phyloP scores from a whole-genome alignment of 2,113 vertebrate species.

The Crotalus horridus region DNA sequence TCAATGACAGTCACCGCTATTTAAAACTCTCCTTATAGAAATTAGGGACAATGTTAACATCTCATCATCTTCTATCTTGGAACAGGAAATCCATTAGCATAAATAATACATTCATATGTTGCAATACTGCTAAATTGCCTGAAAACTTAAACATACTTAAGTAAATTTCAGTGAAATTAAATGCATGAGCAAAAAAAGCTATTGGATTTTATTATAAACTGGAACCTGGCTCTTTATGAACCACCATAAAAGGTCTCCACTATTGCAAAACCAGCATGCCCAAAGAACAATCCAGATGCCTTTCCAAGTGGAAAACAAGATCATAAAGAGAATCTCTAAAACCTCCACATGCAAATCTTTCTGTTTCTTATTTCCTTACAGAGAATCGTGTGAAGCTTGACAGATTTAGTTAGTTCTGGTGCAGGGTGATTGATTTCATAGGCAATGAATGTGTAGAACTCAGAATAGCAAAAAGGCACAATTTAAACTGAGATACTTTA shows the following conservation, averaged over 20 bases:
- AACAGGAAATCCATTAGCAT: not conserved
- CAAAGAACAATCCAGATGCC: not conserved
- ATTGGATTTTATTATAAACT: not conserved
- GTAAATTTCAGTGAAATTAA: not conserved
- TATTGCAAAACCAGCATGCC: not conserved
- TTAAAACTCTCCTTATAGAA: not conserved
- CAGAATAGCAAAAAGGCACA: not conserved
- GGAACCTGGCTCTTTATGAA: not conserved
- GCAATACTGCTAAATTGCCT: not conserved
- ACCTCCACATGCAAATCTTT: not conserved
- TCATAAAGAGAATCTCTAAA: not conserved
- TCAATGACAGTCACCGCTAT: not conserved
- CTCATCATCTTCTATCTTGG: not conserved
- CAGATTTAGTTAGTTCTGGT: not conserved
- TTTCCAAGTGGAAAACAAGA: not conserved
- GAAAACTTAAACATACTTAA: not conserved
- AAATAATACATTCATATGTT: not conserved
- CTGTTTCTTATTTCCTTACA: not conserved
- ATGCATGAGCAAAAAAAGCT: not conserved
- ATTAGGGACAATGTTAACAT: not conserved
- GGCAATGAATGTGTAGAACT: not conserved
- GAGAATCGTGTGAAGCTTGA: not conserved
- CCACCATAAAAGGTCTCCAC: not conserved
- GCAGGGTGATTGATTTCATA: not conserved
- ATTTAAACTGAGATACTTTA: not conserved